Base-by-base conservation (phyloP, 2,888 invertebrate genomes). In the Cremastobaeus sp. region DNA sequence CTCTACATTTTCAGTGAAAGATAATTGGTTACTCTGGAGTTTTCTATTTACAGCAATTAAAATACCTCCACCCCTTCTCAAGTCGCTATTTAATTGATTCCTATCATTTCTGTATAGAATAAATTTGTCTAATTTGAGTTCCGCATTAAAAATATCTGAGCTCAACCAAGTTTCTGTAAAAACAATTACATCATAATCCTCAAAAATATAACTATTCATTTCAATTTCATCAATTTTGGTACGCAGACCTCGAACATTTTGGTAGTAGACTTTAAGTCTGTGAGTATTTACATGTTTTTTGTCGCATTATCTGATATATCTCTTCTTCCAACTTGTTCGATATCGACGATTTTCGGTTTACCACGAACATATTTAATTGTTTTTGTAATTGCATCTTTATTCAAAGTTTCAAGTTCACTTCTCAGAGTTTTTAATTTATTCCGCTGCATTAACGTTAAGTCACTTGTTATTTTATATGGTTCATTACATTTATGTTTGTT, bases 101-200 rank as follows among this genome's bases (percentile, higher is more conserved):
- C 55, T 30, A 25, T 55, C 55, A 8, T 32, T 11, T 55, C 43
- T 41, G 15, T 20, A 55, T 9, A 55, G 14, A 12, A 28, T 11
- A 17, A 43, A 55, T 14, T 55, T 32, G 8, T 9, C 9, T n/a
- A 55, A 35, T 1, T 21, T 9, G 8, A 39, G 11, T 48, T 48
- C 34, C 11, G 18, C 1, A 18, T 20, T 48, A 5, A 25, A 8
- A 5, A 25, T 25, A 25, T 25, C 25, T 5, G 25, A 8, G 25
- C 8, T 3, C 4, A 25, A 8, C 25, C 25, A 25, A 3, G 25
- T 25, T 8, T 25, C 25, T 5, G 25, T 25, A 25, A 25, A 25
- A 8, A 25, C 8, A 8, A 25, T 25, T 3, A 25, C 25, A 25
- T 25, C 25, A 25, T 25, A 25, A 3, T 3, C 8, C 3, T 25